These are phyloP conservation scores for Neodiprion pinetum DNA, from an alignment of 1,140 invertebrate genomes.

Conservation along the genomic window DNA sequence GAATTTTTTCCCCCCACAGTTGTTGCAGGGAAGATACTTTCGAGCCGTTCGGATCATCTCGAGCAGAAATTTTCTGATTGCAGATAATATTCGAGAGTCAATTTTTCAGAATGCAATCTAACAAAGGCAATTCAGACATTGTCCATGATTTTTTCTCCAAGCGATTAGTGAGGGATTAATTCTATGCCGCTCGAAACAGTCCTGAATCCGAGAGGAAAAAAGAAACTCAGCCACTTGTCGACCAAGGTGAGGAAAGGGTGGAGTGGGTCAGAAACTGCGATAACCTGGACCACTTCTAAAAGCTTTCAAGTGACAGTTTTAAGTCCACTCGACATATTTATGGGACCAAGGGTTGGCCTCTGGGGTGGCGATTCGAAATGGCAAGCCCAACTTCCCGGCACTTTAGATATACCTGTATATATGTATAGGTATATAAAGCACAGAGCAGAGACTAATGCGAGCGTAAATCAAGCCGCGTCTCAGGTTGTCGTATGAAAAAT, in stretches of 20 bases:
- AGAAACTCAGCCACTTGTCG: background rate
- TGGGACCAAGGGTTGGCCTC: background rate
- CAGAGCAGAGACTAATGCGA: background rate
- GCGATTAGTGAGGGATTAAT: background rate
- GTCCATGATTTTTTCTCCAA: background rate
- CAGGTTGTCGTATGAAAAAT: background rate
- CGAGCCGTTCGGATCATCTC: background rate
- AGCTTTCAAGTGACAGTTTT: conserved; percentile 16
- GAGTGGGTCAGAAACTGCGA: background rate
- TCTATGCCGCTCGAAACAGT: background rate
- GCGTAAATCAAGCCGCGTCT: conserved; percentile 4
- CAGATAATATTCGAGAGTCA: background rate
- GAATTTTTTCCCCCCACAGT: too few relatives aligned
- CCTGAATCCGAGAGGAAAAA: background rate
- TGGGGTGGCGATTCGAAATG: conserved; percentile 1
- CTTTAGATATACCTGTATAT: too few relatives aligned
- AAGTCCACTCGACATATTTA: conserved; percentile 12
- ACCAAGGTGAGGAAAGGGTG: background rate
- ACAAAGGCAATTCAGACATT: background rate
- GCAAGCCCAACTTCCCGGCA: background rate
- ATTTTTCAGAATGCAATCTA: background rate
- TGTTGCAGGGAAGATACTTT: background rate
- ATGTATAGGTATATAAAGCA: background rate
- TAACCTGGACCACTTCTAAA: conserved; percentile 11
- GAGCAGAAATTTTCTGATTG: background rate